These are phyloP conservation scores for Agraylea sexmaculata DNA, from an alignment of 1,140 invertebrate genomes.

Conservation along the genomic window DNA sequence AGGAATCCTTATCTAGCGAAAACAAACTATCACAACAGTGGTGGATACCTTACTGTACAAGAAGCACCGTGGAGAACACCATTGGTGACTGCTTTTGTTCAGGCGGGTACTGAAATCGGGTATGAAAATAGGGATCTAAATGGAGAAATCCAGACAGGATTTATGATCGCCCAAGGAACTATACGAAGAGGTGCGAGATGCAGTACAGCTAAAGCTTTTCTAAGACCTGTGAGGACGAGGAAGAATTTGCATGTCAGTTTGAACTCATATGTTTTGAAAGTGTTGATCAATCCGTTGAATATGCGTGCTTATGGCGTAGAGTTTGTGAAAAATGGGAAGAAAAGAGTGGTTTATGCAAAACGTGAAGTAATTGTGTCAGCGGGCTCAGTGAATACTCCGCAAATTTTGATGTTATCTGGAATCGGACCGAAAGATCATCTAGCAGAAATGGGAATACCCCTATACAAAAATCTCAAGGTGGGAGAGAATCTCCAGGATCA, in stretches of 20 bases:
- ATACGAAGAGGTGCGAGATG: slow-evolving; percentile 75
- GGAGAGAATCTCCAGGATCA: slow-evolving; percentile 75
- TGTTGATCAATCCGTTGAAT: slow-evolving; percentile 58
- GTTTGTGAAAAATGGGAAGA: slow-evolving; percentile 56
- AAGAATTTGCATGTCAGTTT: slow-evolving; percentile 69
- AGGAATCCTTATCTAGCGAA: slow-evolving; percentile 66
- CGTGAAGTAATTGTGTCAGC: slow-evolving; percentile 72
- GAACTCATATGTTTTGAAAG: slow-evolving; percentile 60
- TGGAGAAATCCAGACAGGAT: slow-evolving; percentile 68
- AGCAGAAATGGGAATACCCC: slow-evolving; percentile 52
- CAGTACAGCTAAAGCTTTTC: slow-evolving; percentile 81
- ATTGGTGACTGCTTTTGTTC: slow-evolving; percentile 66
- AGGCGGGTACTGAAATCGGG: slow-evolving; percentile 76
- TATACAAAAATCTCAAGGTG: slow-evolving; percentile 61
- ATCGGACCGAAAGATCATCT: slow-evolving; percentile 70
- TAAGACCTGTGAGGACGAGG: slow-evolving; percentile 63
- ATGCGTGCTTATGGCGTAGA: slow-evolving; percentile 65
- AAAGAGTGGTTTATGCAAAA: slow-evolving; percentile 50
- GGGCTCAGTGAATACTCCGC: slow-evolving; percentile 68
- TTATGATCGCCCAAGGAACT: slow-evolving; percentile 83
- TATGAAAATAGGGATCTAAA: slow-evolving; percentile 83
- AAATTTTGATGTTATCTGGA: slow-evolving; percentile 79
- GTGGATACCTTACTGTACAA: slow-evolving; percentile 70
- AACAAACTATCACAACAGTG: slow-evolving; percentile 59
- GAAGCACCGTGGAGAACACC: slow-evolving; percentile 76